Evolutionary conservation across 1,140 invertebrate genomes (phyloP).

Genomic region (Proales similis): DNA sequence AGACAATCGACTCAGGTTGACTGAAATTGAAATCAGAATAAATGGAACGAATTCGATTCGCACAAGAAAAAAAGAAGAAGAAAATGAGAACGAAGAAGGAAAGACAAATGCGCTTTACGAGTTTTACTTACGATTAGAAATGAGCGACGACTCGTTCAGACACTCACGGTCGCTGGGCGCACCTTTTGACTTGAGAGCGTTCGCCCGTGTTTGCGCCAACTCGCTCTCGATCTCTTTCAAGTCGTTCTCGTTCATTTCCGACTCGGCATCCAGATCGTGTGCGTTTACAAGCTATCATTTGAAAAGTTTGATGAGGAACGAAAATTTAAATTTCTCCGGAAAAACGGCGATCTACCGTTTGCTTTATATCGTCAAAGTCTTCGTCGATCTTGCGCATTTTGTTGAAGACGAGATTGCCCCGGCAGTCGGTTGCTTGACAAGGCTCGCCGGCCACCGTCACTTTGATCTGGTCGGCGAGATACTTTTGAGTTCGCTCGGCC

Average conservation of each 20-base stretch:
- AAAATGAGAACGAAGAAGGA: not conserved
- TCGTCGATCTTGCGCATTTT: slow-evolving; percentile 36
- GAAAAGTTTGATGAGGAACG: not conserved
- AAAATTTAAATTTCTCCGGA: slow-evolving; percentile 1
- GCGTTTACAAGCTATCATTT: not conserved
- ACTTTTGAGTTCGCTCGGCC: not conserved
- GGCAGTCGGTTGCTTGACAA: not conserved
- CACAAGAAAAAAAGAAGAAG: slow-evolving; percentile 26
- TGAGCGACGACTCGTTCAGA: not conserved
- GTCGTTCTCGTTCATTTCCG: slow-evolving; percentile 15
- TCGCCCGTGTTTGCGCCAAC: slow-evolving; percentile 6
- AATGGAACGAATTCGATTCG: not conserved
- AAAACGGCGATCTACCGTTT: too few species aligned
- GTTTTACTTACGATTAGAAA: slow-evolving; percentile 8
- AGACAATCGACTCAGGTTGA: too few species aligned
- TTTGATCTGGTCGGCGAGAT: slow-evolving; percentile 1
- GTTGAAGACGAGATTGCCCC: slow-evolving; percentile 26
- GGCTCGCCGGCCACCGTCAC: slow-evolving; percentile 25
- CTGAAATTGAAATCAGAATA: too few species aligned
- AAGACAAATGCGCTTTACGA: slow-evolving; percentile 8
- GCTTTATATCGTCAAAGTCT: slow-evolving; percentile 36
- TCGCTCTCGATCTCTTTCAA: slow-evolving; percentile 29
- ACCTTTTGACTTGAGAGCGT: slow-evolving; percentile 1
- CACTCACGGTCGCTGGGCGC: not conserved
- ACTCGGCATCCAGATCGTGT: not conserved